phyloP scores from a whole-genome alignment of 2,888 invertebrate species.

The Nomada hirtipes region DNA sequence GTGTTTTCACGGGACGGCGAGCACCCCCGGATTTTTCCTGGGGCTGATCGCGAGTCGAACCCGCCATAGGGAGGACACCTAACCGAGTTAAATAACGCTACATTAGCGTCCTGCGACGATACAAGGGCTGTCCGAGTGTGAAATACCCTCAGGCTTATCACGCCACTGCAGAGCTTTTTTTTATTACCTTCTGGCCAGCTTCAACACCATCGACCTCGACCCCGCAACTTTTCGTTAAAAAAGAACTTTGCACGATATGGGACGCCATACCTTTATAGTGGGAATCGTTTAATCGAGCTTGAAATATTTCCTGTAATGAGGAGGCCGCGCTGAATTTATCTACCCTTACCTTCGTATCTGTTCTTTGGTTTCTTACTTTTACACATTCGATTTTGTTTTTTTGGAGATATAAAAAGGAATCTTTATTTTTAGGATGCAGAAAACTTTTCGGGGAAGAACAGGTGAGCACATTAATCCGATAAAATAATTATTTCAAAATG shows the following conservation, averaged over 20 bases:
- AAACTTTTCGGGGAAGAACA: too few relatives aligned
- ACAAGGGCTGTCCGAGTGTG: slow-evolving; percentile 83
- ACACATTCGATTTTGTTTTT: not conserved
- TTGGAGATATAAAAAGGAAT: not conserved
- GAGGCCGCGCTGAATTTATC: not conserved
- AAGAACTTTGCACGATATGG: slow-evolving; percentile 19
- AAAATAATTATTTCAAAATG: too few relatives aligned
- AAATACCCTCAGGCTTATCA: slow-evolving; percentile 84
- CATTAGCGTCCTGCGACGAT: slow-evolving; percentile 80
- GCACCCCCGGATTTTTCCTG: slow-evolving; percentile 77
- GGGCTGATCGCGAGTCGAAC: slow-evolving; percentile 51
- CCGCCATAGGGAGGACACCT: slow-evolving; percentile 67
- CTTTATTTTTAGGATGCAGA: too few relatives aligned
- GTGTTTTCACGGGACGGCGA: slow-evolving; percentile 83
- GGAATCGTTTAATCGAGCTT: slow-evolving; percentile 56
- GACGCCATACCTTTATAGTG: slow-evolving; percentile 34
- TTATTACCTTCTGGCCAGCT: slow-evolving; percentile 72
- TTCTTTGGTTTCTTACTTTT: not conserved
- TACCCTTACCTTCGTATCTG: not conserved
- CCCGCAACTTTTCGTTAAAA: slow-evolving; percentile 3
- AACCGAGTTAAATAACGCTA: slow-evolving; percentile 84
- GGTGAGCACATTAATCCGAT: too few relatives aligned
- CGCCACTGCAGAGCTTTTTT: slow-evolving; percentile 80
- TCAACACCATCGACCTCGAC: slow-evolving; percentile 40
- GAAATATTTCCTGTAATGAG: slow-evolving; percentile 29